Evolutionary conservation across 2,113 vertebrate genomes (phyloP).

Genomic region (Axis porcinus): DNA sequence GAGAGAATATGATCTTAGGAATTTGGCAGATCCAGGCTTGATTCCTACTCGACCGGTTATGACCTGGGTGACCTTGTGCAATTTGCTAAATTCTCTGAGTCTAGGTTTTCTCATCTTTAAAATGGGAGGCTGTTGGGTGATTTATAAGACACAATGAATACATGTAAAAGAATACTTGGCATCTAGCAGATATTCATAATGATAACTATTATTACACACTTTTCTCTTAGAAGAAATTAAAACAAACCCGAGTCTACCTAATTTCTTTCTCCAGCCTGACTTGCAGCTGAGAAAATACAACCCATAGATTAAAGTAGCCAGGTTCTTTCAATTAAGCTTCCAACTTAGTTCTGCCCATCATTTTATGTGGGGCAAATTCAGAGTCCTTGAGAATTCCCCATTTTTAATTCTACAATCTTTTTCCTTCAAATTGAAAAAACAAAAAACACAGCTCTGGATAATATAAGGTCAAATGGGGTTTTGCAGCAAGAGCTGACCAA

Average conservation of each 20-base stretch:
- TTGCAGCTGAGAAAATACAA: slow-evolving; percentile 20
- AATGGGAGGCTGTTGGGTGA: slow-evolving; percentile 36
- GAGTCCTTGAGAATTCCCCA: neutral
- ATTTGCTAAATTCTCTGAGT: slow-evolving; percentile 14
- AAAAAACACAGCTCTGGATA: neutral
- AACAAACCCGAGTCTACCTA: neutral
- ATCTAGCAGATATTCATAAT: neutral
- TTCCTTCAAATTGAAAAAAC: neutral
- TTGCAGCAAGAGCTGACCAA: neutral
- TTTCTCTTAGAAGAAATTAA: slow-evolving; percentile 57
- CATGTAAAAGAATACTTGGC: slow-evolving; percentile 22
- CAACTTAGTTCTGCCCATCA: neutral
- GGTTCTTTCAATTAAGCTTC: neutral
- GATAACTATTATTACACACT: slow-evolving; percentile 35
- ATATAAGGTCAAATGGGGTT: neutral
- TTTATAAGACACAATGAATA: slow-evolving; percentile 11
- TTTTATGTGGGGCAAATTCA: slow-evolving; percentile 28
- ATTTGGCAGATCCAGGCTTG: slow-evolving; percentile 30
- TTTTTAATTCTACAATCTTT: neutral
- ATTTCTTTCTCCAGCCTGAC: slow-evolving; percentile 28
- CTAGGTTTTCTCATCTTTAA: slow-evolving; percentile 58
- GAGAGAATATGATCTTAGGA: neutral
- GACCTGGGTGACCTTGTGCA: slow-evolving; percentile 24
- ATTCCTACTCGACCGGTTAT: neutral
- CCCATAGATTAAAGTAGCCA: neutral